Conservation (phyloP, 23 tunicate genomes). For the Corella eumyota region DNA sequence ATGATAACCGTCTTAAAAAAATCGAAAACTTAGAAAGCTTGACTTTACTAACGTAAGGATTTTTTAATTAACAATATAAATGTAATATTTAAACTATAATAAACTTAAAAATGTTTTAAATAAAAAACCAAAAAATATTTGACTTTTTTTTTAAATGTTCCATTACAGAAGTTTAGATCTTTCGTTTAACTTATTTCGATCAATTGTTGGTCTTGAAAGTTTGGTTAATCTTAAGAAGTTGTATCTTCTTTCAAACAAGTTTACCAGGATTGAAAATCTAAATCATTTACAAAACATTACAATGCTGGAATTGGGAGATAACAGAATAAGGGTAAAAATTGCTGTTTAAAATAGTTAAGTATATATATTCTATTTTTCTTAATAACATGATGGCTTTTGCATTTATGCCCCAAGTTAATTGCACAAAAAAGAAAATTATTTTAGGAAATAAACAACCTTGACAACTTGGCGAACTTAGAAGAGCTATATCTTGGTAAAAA, state of each 20-base stretch:
- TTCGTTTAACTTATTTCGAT: slow-evolving; percentile 65
- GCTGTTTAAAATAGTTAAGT: background rate
- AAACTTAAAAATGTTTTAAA: background rate
- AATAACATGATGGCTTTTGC: background rate
- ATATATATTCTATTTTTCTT: background rate
- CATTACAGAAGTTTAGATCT: slow-evolving; percentile 53
- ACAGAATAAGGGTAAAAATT: slow-evolving; percentile 57
- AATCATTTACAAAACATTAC: slow-evolving; percentile 16
- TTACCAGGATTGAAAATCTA: slow-evolving; percentile 69
- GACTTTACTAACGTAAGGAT: slow-evolving; percentile 43
- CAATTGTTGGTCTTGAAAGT: slow-evolving; percentile 55
- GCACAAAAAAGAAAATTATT: background rate
- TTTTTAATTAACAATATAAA: background rate
- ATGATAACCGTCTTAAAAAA: slow-evolving; percentile 77
- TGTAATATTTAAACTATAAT: slow-evolving; percentile 3
- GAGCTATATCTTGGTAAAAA: slow-evolving; percentile 91
- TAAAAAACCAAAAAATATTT: background rate
- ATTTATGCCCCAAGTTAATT: background rate
- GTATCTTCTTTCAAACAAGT: slow-evolving; percentile 60
- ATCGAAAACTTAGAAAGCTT: slow-evolving; percentile 70
- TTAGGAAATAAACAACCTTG: slow-evolving; percentile 48
- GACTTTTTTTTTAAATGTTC: background rate
- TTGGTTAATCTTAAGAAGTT: slow-evolving; percentile 42
- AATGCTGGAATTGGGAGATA: slow-evolving; percentile 81
- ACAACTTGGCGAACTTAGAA: slow-evolving; percentile 34